Evolutionary conservation across 92 coral and sea anemone genomes (phyloP).

Genomic region (Paragorgia papillata): DNA sequence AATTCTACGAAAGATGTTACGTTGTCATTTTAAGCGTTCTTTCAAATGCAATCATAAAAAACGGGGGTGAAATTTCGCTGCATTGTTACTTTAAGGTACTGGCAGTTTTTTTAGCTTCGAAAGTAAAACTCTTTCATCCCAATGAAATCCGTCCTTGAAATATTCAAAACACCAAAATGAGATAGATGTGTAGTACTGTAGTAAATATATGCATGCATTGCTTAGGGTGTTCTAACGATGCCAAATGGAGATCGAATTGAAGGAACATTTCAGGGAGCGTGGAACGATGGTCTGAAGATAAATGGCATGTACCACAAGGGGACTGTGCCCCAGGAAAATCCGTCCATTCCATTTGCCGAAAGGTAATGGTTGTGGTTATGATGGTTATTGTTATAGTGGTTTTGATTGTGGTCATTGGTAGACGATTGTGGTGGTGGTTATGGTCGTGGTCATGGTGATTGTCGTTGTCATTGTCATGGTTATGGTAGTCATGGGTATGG

Average conservation of each 20-base stretch:
- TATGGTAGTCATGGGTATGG: neutral
- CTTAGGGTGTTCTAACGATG: conserved; percentile 84
- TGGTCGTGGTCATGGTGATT: neutral
- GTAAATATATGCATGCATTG: too few species aligned
- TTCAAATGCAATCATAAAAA: too few species aligned
- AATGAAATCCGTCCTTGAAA: too few species aligned
- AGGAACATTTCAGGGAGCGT: conserved; percentile 86
- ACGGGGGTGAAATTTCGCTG: too few species aligned
- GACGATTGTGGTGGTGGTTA: neutral
- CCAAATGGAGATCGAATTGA: conserved; percentile 90
- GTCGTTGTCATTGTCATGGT: neutral
- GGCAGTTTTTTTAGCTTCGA: too few species aligned
- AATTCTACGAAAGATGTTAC: too few species aligned
- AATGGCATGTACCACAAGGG: conserved; percentile 80
- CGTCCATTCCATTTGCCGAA: neutral
- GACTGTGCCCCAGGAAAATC: conserved; percentile 19
- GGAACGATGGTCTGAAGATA: conserved; percentile 90
- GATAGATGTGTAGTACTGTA: too few species aligned
- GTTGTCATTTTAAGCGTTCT: too few species aligned
- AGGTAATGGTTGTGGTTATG: conserved; percentile 3
- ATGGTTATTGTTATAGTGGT: too few species aligned
- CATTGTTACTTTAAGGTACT: too few species aligned
- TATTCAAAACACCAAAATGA: too few species aligned
- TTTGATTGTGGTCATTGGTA: neutral
- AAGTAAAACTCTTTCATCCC: too few species aligned